These are phyloP conservation scores for Conistra vaccinii DNA, from an alignment of 2,888 invertebrate species.

Conservation along the genomic window DNA sequence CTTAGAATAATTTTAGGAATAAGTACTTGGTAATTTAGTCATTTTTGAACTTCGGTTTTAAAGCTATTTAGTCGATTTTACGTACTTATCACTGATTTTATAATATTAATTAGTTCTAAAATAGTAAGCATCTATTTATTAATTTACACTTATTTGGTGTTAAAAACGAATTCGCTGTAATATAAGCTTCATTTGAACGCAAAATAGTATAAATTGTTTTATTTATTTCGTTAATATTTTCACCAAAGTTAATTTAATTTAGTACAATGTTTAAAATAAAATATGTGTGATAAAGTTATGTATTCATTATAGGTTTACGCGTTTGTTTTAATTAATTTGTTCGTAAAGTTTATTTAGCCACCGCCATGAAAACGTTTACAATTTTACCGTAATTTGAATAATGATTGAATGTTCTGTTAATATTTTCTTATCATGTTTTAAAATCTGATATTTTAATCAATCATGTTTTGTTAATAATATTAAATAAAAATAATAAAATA, in stretches of 20 bases:
- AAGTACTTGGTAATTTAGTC: constrained; percentile 18
- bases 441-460: constrained; percentile 21
- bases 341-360: background rate
- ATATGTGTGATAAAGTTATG: constrained; percentile 3
- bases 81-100: constrained; percentile 51
- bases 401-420: constrained; percentile 35
- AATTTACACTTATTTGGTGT: constrained; percentile 30
- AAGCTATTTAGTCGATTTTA: constrained; percentile 45
- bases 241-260: constrained; percentile 42
- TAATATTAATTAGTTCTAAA: constrained; percentile 25
- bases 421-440: background rate
- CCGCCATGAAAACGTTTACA: constrained; percentile 5
- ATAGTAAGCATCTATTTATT: constrained; percentile 23
- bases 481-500: constrained; percentile 20
- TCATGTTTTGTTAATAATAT: constrained; percentile 21
- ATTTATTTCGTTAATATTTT: constrained; percentile 18
- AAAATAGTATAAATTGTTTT: constrained; percentile 17
- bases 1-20: constrained; percentile 27
- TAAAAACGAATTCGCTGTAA: constrained; percentile 49
- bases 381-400: constrained; percentile 1
- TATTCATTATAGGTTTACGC: background rate
- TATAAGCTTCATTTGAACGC: constrained; percentile 27
- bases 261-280: constrained; percentile 14
- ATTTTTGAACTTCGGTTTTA: constrained; percentile 28
- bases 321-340: constrained; percentile 13